Conservation (phyloP, 2,113 vertebrate species). For the Aegotheles bennettii region DNA sequence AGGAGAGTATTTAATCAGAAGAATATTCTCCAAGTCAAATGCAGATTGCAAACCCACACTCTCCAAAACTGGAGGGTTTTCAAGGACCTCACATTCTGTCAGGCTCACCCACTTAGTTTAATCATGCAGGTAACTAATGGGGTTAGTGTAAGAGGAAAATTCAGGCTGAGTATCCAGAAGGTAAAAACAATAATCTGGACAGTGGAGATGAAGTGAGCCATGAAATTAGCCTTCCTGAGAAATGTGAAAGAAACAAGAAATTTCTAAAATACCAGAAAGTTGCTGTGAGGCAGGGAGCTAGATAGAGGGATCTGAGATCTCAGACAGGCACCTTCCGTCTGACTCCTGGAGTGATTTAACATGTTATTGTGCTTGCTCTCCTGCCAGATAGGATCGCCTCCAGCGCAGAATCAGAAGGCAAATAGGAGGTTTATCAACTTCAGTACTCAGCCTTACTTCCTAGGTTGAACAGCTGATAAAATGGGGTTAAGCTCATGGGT, state of each 20-base stretch:
- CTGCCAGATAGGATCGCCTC: background rate
- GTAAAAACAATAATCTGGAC: slow-evolving; percentile 35
- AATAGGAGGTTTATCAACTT: background rate
- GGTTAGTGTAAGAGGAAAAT: slow-evolving; percentile 12
- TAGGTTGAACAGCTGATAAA: slow-evolving; percentile 19
- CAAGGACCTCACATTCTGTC: background rate
- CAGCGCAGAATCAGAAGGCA: background rate
- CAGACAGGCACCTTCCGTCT: background rate
- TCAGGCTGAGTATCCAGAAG: slow-evolving; percentile 22
- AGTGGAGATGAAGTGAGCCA: background rate
- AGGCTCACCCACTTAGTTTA: slow-evolving; percentile 23
- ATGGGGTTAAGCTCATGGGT: background rate
- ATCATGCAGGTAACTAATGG: slow-evolving; percentile 28
- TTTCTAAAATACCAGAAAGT: background rate
- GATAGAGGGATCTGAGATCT: background rate
- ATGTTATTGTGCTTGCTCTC: rapidly evolving
- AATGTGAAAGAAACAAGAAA: background rate
- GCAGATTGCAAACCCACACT: background rate
- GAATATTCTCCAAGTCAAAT: slow-evolving; percentile 12
- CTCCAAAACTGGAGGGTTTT: background rate
- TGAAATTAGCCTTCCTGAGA: slow-evolving; percentile 37
- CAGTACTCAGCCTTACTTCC: background rate
- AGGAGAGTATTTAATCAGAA: background rate
- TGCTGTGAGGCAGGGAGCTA: background rate
- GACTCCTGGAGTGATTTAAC: background rate